Evolutionary conservation across 2,797 vertebrate genomes (phyloP).

Genomic region (Cynopterus sphinx): DNA sequence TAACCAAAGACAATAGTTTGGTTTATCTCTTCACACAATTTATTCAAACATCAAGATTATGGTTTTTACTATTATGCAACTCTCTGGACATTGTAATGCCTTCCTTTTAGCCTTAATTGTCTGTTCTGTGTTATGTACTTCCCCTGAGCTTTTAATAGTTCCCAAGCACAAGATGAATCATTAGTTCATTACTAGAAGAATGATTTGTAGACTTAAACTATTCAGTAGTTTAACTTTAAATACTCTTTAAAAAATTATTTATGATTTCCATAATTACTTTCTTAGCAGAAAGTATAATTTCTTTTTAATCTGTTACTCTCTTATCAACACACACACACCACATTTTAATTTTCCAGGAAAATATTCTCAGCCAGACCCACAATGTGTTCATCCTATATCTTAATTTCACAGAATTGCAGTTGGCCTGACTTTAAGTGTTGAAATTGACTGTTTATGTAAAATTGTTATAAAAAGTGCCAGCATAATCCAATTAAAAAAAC

Average conservation of each 20-base stretch:
- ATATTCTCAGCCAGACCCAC: not conserved
- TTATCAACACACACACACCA: not conserved
- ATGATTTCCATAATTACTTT: not conserved
- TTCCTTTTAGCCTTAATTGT: not conserved
- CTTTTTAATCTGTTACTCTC: not conserved
- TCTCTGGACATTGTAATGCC: not conserved
- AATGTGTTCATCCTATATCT: not conserved
- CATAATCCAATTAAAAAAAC: not conserved
- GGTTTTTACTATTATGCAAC: not conserved
- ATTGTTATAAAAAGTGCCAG: not conserved
- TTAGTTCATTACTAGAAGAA: not conserved
- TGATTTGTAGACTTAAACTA: not conserved
- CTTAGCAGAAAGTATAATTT: not conserved
- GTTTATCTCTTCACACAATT: not conserved
- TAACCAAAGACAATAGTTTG: not conserved
- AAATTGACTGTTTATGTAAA: not conserved
- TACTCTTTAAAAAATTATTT: not conserved
- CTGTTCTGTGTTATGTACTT: not conserved
- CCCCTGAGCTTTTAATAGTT: not conserved
- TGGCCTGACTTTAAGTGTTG: not conserved
- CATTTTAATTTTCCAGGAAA: conserved; percentile 20
- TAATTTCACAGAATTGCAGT: not conserved
- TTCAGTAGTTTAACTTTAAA: not conserved
- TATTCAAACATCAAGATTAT: not conserved
- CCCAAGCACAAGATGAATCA: not conserved